phyloP scores from a whole-genome alignment of 2,888 invertebrate genomes.

The Steinernema carpocapsae region DNA sequence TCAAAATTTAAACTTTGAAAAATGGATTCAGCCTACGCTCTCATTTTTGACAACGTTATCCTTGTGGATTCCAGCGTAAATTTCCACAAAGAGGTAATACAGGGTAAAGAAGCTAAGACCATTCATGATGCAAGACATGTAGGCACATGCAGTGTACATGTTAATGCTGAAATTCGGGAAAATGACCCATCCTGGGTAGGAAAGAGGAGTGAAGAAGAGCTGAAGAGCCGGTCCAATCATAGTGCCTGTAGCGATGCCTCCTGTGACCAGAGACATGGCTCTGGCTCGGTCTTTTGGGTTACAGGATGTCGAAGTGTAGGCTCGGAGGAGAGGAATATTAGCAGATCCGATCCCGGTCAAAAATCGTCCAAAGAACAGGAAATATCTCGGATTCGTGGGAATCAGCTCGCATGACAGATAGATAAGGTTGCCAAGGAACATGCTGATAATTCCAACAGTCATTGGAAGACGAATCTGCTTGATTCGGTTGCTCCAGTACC shows the following conservation, averaged over 20 bases:
- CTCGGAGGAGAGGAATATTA: constrained; percentile 69
- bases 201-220: constrained; percentile 69
- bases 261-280: constrained; percentile 70
- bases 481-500: constrained; percentile 62
- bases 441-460: constrained; percentile 62
- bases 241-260: constrained; percentile 70
- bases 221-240: constrained; percentile 70
- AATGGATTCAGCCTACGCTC: constrained; percentile 33
- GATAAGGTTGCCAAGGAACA: constrained; percentile 65
- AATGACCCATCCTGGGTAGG: constrained; percentile 68
- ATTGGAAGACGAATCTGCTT: constrained; percentile 62
- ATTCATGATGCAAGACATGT: constrained; percentile 48
- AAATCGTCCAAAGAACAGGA: constrained; percentile 52
- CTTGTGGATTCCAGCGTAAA: constrained; percentile 48
- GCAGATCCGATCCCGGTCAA: constrained; percentile 66
- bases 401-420: constrained; percentile 67
- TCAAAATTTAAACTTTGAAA: background rate
- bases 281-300: constrained; percentile 68
- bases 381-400: constrained; percentile 49
- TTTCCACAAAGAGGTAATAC: constrained; percentile 46
- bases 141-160: constrained; percentile 54
- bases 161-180: constrained; percentile 56
- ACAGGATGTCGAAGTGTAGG: constrained; percentile 70
- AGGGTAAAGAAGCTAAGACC: constrained; percentile 40
- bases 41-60: constrained; percentile 47